Evolutionary conservation across 2,888 invertebrate species (phyloP), one percentile per base, ranked within the genome.

Genomic region (Aporophyla nigra): DNA sequence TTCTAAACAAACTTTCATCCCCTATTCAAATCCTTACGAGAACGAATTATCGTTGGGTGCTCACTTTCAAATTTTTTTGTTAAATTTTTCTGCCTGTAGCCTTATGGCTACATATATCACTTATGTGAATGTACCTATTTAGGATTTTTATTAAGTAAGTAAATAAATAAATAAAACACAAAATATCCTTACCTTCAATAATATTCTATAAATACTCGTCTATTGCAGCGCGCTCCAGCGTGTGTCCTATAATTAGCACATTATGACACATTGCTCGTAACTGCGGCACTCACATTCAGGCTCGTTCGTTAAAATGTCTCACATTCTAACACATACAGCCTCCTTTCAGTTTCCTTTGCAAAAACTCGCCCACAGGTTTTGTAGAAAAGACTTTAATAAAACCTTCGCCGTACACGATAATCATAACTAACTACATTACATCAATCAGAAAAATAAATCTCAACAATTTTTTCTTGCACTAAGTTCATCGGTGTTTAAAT

Each of bases 261-360:
- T 27, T 72, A 46, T 71, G 72, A 78, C 86, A 86, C 78, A 78
- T 70, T 0, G 51, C 58, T 43, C n/a, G 78, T 83, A 72, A 77
- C 71, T 71, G 16, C 53, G 12, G 27, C 58, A 71, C 79, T 68
- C 51, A 61, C 69, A 21, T 56, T 49, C 69, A 33, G 33, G 65
- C 74, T 69, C 56, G 78, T 85, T 85, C 86, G 80, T 89, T 84
- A 80, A 87, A 84, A 87, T 82, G 54, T 70, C 59, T 78, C 78
- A 74, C 77, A 81, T 75, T 73, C 79, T 67, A 51, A 77, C 82
- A 67, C 71, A 76, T 59, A 58, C 73, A 82, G n/a, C 75, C 72
- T 77, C 62, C 72, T 63, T 77, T 70, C 83, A 72, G 46, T 58
- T 33, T 33, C 59, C 5, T 43, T 65, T 19, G 21, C n/a, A 51